Conservation (phyloP, 2,888 invertebrate genomes). For the Cancer borealis region DNA sequence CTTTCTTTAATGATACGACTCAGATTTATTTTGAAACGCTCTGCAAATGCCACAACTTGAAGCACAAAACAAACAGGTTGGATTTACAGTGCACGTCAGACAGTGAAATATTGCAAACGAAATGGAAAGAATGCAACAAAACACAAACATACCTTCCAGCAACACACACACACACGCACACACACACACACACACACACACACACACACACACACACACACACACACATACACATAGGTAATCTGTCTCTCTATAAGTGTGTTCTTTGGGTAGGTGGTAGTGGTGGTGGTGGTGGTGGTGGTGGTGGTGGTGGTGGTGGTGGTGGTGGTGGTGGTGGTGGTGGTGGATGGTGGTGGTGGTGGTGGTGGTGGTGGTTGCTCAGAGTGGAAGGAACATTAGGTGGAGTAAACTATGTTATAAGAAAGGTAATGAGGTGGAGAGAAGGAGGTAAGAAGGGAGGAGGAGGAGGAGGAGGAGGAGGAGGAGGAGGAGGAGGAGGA, state of each 20-base stretch:
- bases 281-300: conserved; percentile 17
- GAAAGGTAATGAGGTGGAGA: not conserved
- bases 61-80: too few species aligned
- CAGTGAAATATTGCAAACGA: too few species aligned
- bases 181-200: not conserved
- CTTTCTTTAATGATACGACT: too few species aligned
- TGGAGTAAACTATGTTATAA: not conserved
- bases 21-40: too few species aligned
- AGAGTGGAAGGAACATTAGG: not conserved
- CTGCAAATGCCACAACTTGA: too few species aligned
- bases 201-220: not conserved
- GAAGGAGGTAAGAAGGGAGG: not conserved
- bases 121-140: too few species aligned
- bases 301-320: conserved; percentile 18
- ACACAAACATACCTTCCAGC: too few species aligned
- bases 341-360: not conserved
- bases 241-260: not conserved
- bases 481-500: not conserved
- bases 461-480: not conserved
- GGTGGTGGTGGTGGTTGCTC: not conserved
- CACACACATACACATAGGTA: not conserved
- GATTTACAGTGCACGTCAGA: too few species aligned
- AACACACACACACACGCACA: not conserved
- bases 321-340: not conserved
- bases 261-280: not conserved